phyloP scores from a whole-genome alignment of 2,113 vertebrate species.

The Spea bombifrons region DNA sequence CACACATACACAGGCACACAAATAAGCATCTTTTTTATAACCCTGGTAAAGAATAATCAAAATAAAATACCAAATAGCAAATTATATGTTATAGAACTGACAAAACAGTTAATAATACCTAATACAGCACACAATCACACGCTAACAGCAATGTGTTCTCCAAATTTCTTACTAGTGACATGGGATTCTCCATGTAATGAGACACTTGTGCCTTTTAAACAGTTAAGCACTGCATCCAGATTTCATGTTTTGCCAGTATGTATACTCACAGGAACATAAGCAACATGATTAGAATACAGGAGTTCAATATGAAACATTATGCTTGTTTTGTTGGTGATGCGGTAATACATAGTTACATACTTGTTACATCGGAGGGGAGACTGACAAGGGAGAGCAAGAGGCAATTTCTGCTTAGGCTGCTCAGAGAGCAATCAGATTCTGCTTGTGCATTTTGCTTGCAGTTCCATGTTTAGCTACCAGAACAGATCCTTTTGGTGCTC shows the following conservation, averaged over 20 bases:
- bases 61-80: too few species aligned
- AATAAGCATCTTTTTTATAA: not conserved
- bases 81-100: too few species aligned
- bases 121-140: too few species aligned
- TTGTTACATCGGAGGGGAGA: not conserved
- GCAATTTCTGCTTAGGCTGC: too few species aligned
- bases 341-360: not conserved
- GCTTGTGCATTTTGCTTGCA: too few species aligned
- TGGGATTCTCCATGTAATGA: slow-evolving; percentile 40
- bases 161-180: slow-evolving; percentile 31
- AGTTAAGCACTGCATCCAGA: slow-evolving; percentile 35
- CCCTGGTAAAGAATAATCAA: not conserved
- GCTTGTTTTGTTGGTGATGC: not conserved
- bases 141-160: not conserved
- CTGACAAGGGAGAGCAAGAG: not conserved
- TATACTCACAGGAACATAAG: slow-evolving; percentile 44
- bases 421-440: too few species aligned
- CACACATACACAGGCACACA: not conserved
- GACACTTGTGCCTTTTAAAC: slow-evolving; percentile 43
- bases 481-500: too few species aligned
- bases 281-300: slow-evolving; percentile 39
- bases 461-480: too few species aligned
- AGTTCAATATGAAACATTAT: slow-evolving; percentile 23
- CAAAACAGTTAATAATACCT: too few species aligned
- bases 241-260: slow-evolving; percentile 32